Base-by-base conservation (phyloP, 2,113 vertebrate genomes). In the Speoplatyrhinus poulsoni region DNA sequence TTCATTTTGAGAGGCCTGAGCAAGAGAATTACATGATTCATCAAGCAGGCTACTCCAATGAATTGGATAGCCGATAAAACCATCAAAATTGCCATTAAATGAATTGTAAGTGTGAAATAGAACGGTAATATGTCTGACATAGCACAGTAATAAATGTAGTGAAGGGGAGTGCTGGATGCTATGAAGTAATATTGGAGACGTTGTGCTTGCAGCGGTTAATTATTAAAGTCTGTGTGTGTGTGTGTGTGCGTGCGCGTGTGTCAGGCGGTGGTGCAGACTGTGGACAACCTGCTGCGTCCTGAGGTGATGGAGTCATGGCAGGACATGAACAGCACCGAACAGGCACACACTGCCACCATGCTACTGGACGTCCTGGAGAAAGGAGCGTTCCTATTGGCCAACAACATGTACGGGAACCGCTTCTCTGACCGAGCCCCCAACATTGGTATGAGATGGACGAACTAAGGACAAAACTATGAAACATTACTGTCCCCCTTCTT, bases 331-430 rank as follows among this genome's bases (percentile, higher is more conserved):
- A 93, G 89, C 75, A 96, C 95, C 0, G 96, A 98, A 85, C 95
- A 96, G 82, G 95, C 94, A 3, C 96, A 97, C 87, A 96, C 95
- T 0, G 96, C 96, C 84, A 98, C 96, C 82, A 95, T 97, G 95
- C 86, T 98, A 7, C 85, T 97, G 78, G 96, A 98, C 0, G 93
- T 97, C 53, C 88, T 98, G 71, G 96, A 98, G 81, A 96, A 96
- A 70, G 96, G 95, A 0, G 95, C 96, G 59, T 97, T 98, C 86
- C 90, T 97, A 26, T 83, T 98, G 78, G 96, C 96, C 0, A 96
- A 98, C 89, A 97, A 97, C n/a, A 94, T 97, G 91, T 93, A 95
- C 33, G 95, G 95, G 62, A 95, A 92, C 0, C 93, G 92, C 58
- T 96, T 96, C 82, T 84, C 93, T 3, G 94, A 96, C 49, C 90